Evolutionary conservation across 23 tunicate genomes (phyloP).

Genomic region (Oikopleura dioica): DNA sequence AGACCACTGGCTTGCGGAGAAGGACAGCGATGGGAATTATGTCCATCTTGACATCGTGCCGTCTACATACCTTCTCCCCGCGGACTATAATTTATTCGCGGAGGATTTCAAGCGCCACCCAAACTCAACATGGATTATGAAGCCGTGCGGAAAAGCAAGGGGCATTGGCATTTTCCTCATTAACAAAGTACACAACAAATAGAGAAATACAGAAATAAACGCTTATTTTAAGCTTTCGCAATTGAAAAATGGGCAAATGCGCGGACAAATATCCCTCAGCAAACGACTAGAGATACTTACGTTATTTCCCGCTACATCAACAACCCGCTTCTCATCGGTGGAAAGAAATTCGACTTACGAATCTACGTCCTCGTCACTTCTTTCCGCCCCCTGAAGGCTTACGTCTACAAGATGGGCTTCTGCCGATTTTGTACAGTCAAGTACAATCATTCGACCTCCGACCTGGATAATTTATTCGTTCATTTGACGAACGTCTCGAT

Average conservation of each 20-base stretch:
- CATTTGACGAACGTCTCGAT: slow-evolving; percentile 95
- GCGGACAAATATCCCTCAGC: not conserved
- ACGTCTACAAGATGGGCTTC: slow-evolving; percentile 92
- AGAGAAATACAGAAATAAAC: no score
- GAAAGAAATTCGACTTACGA: slow-evolving; percentile 88
- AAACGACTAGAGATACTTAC: slow-evolving; percentile 53
- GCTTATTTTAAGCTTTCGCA: no score
- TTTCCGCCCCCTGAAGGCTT: slow-evolving; percentile 77
- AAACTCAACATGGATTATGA: slow-evolving; percentile 97
- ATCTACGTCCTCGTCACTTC: slow-evolving; percentile 94
- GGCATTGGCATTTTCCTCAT: slow-evolving; percentile 96
- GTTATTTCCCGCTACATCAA: slow-evolving; percentile 87
- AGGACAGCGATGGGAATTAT: slow-evolving; percentile 72
- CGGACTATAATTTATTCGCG: slow-evolving; percentile 95
- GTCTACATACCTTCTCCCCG: slow-evolving; percentile 69
- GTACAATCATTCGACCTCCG: slow-evolving; percentile 79
- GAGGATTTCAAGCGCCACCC: slow-evolving; percentile 94
- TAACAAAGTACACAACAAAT: no score
- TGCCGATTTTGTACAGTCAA: slow-evolving; percentile 99
- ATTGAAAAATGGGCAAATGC: slow-evolving; percentile 59
- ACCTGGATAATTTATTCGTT: slow-evolving; percentile 90
- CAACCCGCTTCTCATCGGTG: slow-evolving; percentile 90
- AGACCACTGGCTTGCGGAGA: slow-evolving; percentile 11
- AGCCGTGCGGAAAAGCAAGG: slow-evolving; percentile 95
- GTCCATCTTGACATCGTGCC: slow-evolving; percentile 79